These are phyloP conservation scores for Drosophila meridiana DNA, from an alignment of 2,888 invertebrate genomes.

Conservation along the genomic window DNA sequence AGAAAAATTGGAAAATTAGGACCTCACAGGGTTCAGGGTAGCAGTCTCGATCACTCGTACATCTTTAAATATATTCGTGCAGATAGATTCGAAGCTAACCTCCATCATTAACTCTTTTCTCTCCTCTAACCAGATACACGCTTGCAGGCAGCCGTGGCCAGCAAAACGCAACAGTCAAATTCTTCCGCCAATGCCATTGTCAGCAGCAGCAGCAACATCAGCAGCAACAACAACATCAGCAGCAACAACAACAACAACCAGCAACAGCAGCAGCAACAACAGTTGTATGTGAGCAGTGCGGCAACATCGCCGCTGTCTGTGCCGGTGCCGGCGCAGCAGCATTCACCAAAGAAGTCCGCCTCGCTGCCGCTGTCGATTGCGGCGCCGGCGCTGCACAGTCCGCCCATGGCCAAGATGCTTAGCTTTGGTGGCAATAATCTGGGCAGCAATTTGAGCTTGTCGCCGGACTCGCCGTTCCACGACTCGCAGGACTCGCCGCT, in stretches of 20 bases:
- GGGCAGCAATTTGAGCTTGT: conserved; percentile 72
- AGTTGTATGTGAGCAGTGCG: conserved; percentile 37
- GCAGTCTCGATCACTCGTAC: too few species aligned
- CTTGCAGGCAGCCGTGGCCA: conserved; percentile 66
- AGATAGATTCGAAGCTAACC: too few species aligned
- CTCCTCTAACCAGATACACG: conserved; percentile 53
- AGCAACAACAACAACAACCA: conserved; percentile 24
- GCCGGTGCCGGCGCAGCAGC: conserved; percentile 60
- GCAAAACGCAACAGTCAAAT: conserved; percentile 70
- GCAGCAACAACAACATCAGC: conserved; percentile 23
- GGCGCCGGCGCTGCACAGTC: conserved; percentile 78
- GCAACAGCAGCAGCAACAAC: conserved; percentile 39
- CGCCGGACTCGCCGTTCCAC: conserved; percentile 84
- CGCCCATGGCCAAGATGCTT: conserved; percentile 75
- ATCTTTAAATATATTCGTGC: too few species aligned
- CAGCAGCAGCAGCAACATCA: conserved; percentile 45
- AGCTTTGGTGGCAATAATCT: conserved; percentile 73
- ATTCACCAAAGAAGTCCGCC: conserved; percentile 83
- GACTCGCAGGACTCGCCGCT: conserved; percentile 86
- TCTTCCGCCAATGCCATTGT: conserved; percentile 81
- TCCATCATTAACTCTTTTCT: neutral
- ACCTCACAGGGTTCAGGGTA: too few species aligned
- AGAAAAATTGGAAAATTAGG: too few species aligned
- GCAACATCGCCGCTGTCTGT: conserved; percentile 58
- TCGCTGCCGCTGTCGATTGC: conserved; percentile 82